A percentile compares a stretch with the other conserved stretches of the same genome.
phyloP scores from a whole-genome alignment of 2,797 vertebrate genomes.

The Poliocrania exsul region DNA sequence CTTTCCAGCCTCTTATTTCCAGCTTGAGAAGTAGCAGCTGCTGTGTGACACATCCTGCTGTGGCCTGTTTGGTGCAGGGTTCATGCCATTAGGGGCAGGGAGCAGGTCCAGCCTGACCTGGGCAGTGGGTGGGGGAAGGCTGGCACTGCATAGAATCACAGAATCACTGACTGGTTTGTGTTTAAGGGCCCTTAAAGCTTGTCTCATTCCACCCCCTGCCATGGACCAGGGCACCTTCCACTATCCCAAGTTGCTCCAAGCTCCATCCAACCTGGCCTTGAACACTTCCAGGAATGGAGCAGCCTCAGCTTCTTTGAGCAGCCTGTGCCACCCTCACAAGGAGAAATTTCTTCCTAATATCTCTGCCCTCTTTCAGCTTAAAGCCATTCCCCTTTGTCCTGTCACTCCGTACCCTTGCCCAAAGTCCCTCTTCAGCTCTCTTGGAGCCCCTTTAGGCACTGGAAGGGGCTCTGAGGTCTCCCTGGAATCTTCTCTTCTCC shows the following conservation, averaged over 20 bases:
- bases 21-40: background rate
- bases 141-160: background rate
- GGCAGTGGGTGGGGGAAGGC: background rate
- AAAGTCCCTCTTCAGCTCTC: background rate
- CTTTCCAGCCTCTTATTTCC: background rate
- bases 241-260: background rate
- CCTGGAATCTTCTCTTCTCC: background rate
- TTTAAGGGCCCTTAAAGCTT: background rate
- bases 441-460: background rate
- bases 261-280: fast-evolving
- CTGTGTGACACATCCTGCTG: background rate
- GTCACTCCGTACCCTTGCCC: background rate
- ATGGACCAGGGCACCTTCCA: background rate
- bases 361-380: background rate
- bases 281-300: background rate
- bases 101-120: background rate
- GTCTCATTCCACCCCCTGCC: background rate
- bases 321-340: background rate
- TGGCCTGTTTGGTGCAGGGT: background rate
- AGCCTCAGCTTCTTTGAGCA: background rate
- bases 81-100: background rate
- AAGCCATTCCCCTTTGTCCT: background rate
- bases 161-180: background rate
- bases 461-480: background rate
- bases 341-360: background rate